These are phyloP conservation scores for Antheraea assamensis DNA, from an alignment of 2,888 invertebrate genomes.

Conservation along the genomic window DNA sequence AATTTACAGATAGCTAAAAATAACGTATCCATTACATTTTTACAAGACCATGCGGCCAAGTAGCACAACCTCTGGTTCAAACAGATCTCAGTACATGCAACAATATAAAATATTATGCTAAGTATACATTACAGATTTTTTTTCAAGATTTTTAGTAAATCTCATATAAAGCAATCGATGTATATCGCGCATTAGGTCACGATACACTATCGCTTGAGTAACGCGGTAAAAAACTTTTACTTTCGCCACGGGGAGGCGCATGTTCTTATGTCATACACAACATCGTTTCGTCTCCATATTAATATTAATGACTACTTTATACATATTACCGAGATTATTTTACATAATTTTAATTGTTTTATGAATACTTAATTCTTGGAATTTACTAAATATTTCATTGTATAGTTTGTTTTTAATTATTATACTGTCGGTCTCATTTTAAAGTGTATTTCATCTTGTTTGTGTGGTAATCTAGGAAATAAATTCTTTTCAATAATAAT, in stretches of 20 bases:
- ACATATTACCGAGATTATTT: neutral
- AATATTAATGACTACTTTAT: conserved; percentile 14
- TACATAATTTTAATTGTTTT: conserved; percentile 9
- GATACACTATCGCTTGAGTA: conserved; percentile 7
- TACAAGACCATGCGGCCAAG: neutral
- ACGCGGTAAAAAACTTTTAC: conserved; percentile 22
- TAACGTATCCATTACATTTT: neutral
- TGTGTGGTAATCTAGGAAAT: neutral
- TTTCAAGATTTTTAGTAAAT: neutral
- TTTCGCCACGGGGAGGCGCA: conserved; percentile 20
- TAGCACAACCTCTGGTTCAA: neutral
- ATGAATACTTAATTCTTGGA: neutral
- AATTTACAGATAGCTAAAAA: neutral
- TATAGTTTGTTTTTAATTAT: neutral
- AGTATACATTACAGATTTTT: neutral
- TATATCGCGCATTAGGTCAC: neutral
- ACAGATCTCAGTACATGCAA: neutral
- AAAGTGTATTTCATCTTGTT: neutral
- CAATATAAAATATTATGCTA: neutral
- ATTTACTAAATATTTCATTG: neutral
- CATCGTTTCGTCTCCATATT: conserved; percentile 15
- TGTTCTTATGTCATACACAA: conserved; percentile 20
- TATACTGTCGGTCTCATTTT: neutral
- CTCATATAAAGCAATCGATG: neutral
- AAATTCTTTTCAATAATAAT: neutral